phyloP scores from a whole-genome alignment of 2,797 vertebrate genomes.

The Etheostoma nigrum region DNA sequence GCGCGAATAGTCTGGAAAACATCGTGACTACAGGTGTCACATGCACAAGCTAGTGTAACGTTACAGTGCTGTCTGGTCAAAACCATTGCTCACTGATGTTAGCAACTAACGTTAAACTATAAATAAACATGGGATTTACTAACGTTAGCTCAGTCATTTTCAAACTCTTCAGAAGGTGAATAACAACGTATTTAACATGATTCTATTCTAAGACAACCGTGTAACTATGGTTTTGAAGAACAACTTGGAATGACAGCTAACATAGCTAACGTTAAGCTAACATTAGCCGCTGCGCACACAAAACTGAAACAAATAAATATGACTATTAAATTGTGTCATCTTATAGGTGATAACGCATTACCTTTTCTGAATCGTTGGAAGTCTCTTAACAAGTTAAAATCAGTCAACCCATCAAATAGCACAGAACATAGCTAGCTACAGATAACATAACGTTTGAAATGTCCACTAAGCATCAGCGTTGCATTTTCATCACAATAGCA shows the following conservation, averaged over 20 bases:
- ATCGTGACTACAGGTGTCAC: slow-evolving; percentile 31
- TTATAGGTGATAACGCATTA: accelerated
- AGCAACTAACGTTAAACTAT: not conserved
- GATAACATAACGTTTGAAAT: not conserved
- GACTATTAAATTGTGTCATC: not conserved
- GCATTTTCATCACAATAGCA: not conserved
- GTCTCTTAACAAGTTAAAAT: not conserved
- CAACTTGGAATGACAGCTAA: slow-evolving; percentile 14
- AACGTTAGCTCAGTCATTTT: not conserved
- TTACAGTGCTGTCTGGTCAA: not conserved
- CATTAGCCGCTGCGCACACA: slow-evolving; percentile 1
- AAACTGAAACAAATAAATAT: not conserved
- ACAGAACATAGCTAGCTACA: not conserved
- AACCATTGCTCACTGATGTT: not conserved
- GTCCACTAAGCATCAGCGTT: not conserved
- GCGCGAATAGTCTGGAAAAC: slow-evolving; percentile 48
- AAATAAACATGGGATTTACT: no score
- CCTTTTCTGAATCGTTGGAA: accelerated
- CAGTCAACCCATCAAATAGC: not conserved
- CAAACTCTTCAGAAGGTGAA: not conserved
- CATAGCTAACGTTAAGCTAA: slow-evolving; percentile 20
- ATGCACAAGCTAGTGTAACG: slow-evolving; percentile 2
- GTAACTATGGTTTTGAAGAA: not conserved
- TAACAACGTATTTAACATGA: accelerated
- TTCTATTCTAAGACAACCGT: not conserved